Evolutionary conservation across 92 coral and sea anemone species (phyloP).

Genomic region (Paragorgia papillata): DNA sequence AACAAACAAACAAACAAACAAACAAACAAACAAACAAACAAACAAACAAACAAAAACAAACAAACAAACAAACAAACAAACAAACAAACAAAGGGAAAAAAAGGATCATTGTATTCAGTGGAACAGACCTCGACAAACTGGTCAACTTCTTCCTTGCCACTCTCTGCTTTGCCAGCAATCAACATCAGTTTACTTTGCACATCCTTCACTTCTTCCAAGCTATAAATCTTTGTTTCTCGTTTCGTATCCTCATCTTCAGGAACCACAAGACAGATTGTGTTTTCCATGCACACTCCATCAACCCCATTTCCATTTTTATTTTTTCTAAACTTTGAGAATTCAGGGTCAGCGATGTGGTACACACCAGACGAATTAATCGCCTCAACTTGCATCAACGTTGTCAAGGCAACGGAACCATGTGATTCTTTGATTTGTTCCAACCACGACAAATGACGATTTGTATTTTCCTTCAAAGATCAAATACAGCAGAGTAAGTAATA

Average conservation of each 20-base stretch:
- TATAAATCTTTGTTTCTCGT: conserved; percentile 46
- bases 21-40: too few species aligned
- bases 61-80: too few species aligned
- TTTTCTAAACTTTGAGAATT: conserved; percentile 12
- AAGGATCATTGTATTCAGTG: too few species aligned
- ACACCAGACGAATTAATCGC: conserved; percentile 65
- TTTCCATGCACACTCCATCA: background rate
- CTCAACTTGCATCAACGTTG: conserved; percentile 79
- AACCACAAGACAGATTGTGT: conserved; percentile 30
- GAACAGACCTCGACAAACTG: conserved; percentile 71
- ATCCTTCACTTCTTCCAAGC: conserved; percentile 74
- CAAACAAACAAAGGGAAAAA: too few species aligned
- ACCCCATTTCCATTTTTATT: background rate
- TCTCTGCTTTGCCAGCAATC: conserved; percentile 81
- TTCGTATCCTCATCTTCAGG: conserved; percentile 23
- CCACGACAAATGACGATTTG: conserved; percentile 70
- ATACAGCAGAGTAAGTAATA: background rate
- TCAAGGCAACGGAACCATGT: conserved; percentile 77
- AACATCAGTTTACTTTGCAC: conserved; percentile 90
- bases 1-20: too few species aligned
- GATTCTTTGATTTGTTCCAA: conserved; percentile 70
- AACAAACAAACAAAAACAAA: too few species aligned
- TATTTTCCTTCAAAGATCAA: conserved; percentile 48
- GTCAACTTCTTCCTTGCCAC: conserved; percentile 78
- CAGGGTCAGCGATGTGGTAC: conserved; percentile 34